Evolutionary conservation across 2,797 vertebrate species (phyloP).

Genomic region (Bryconaethiops microstoma): DNA sequence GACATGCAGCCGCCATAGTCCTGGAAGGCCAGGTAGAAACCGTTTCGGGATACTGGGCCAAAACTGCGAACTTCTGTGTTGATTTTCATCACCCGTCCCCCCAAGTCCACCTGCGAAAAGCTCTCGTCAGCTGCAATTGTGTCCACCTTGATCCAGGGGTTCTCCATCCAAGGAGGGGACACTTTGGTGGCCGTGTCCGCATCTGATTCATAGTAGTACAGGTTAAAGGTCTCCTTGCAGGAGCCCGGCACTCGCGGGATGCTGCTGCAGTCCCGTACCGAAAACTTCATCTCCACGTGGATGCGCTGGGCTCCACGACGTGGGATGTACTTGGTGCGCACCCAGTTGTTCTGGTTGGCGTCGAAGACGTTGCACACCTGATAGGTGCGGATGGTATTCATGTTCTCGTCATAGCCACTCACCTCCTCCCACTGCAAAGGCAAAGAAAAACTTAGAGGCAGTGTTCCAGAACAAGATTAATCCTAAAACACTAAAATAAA

Average conservation of each 20-base stretch:
- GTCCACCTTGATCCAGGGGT: constrained; percentile 98
- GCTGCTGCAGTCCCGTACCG: constrained; percentile 96
- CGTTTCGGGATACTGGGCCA: constrained; percentile 90
- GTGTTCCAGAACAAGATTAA: no score
- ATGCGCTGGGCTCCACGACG: constrained; percentile 92
- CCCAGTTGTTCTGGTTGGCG: constrained; percentile 98
- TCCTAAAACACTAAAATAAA: background rate
- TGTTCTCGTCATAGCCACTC: constrained; percentile 97
- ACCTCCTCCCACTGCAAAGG: constrained; percentile 96
- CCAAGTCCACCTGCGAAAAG: constrained; percentile 97
- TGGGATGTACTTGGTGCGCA: constrained; percentile 95
- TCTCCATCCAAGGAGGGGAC: constrained; percentile 97
- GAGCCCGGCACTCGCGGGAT: constrained; percentile 96
- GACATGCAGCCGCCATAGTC: constrained; percentile 97
- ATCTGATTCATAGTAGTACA: constrained; percentile 95
- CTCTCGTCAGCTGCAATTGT: constrained; percentile 97
- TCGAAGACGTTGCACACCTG: constrained; percentile 99
- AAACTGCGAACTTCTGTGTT: constrained; percentile 98
- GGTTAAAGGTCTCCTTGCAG: constrained; percentile 98
- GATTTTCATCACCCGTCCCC: constrained; percentile 97
- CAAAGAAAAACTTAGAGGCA: background rate
- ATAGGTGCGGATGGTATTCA: constrained; percentile 99
- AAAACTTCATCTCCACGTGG: constrained; percentile 99
- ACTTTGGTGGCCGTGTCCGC: constrained; percentile 88
- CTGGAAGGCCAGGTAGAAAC: constrained; percentile 90